Percentiles rank a stretch among this genome's conserved stretches.
Evolutionary conservation across 2,888 invertebrate genomes (phyloP).

Genomic region (Venustoraphidia nigricollis): DNA sequence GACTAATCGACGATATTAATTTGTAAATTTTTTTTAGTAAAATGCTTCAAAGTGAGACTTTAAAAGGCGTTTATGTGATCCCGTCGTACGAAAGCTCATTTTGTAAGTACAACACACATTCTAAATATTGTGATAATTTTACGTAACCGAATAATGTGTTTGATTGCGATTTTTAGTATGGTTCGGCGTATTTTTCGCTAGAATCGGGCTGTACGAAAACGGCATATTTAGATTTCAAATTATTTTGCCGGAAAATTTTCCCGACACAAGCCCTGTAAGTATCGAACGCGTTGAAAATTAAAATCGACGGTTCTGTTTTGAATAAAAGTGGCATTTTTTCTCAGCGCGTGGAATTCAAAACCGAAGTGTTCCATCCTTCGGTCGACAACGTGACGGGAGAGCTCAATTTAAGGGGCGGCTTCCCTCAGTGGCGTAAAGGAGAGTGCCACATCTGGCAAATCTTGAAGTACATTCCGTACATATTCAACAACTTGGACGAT

Average conservation of each 20-base stretch:
- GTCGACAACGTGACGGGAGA: slow-evolving; percentile 64
- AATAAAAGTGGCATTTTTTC: background rate
- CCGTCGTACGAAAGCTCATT: slow-evolving; percentile 75
- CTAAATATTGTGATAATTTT: background rate
- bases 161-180: slow-evolving; percentile 47
- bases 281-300: background rate
- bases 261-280: slow-evolving; percentile 71
- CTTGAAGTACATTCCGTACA: slow-evolving; percentile 65
- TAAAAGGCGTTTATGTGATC: slow-evolving; percentile 83
- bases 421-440: slow-evolving; percentile 72
- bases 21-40: slow-evolving; percentile 41
- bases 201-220: slow-evolving; percentile 76
- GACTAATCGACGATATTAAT: background rate
- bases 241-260: slow-evolving; percentile 74
- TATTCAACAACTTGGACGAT: slow-evolving; percentile 66
- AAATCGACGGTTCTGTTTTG: background rate
- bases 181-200: slow-evolving; percentile 83
- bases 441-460: slow-evolving; percentile 82
- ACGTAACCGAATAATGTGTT: slow-evolving; percentile 3
- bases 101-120: slow-evolving; percentile 37
- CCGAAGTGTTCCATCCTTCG: slow-evolving; percentile 74
- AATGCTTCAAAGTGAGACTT: slow-evolving; percentile 68
- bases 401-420: slow-evolving; percentile 61
- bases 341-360: slow-evolving; percentile 70
- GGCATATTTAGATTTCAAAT: slow-evolving; percentile 84